Percentiles rank a stretch among this genome's conserved stretches.
Conservation (phyloP, 35 echinoderm and acorn worm genomes). For the Apostichopus japonicus region DNA sequence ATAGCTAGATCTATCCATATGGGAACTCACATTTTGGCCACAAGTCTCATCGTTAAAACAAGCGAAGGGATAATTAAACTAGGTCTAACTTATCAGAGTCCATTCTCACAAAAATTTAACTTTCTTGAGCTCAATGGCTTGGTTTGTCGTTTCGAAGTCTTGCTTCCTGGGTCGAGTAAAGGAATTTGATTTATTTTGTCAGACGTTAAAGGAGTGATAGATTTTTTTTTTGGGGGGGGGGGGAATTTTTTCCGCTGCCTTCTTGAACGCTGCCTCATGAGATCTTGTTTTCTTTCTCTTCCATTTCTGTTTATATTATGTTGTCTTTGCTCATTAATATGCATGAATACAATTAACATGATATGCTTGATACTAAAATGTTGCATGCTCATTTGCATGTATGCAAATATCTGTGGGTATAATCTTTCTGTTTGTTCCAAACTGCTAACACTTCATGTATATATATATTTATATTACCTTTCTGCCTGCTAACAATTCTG, state of each 20-base stretch:
- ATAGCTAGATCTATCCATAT: no score
- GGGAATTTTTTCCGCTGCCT: background rate
- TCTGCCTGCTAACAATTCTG: background rate
- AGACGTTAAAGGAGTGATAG: background rate
- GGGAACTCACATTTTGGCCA: no score
- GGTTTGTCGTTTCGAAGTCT: no score
- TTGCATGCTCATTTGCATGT: background rate
- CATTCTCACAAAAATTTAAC: no score
- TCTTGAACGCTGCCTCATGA: slow-evolving; percentile 37
- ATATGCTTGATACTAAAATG: background rate
- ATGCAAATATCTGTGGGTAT: background rate
- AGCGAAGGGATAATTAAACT: no score
- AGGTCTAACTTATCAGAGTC: no score
- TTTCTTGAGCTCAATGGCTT: no score
- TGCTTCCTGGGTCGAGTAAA: no score
- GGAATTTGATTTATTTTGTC: no score
- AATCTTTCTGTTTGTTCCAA: background rate
- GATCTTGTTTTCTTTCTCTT: slow-evolving; percentile 15
- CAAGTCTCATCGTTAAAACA: no score
- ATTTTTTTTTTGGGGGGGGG: slow-evolving; percentile 2
- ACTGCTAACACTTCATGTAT: background rate
- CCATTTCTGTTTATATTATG: background rate
- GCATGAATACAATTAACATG: slow-evolving; percentile 20
- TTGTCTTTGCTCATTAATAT: slow-evolving; percentile 46
- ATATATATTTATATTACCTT: background rate